A percentile compares a stretch with the other conserved stretches of the same genome.
phyloP scores from a whole-genome alignment of 1,140 invertebrate species.

The Drosophila carrolli region DNA sequence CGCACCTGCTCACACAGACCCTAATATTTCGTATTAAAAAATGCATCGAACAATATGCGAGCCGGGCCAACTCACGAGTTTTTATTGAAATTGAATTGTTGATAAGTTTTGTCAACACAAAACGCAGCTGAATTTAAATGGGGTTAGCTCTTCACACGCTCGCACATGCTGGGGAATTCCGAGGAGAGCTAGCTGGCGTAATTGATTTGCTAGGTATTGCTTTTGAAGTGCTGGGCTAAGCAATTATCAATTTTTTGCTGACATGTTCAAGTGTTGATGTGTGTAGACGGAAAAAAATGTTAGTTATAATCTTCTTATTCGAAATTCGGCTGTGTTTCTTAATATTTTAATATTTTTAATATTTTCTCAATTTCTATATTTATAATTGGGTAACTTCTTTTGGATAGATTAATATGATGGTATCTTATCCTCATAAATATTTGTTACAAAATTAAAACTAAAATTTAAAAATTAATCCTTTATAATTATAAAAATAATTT shows the following conservation, averaged over 20 bases:
- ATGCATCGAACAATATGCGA: conserved; percentile 72
- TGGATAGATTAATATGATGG: too few relatives aligned
- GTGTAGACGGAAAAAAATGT: not conserved
- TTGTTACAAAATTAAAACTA: too few relatives aligned
- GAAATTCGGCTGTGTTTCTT: too few relatives aligned
- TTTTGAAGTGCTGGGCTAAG: conserved; percentile 28
- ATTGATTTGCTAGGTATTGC: conserved; percentile 62
- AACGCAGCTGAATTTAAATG: conserved; percentile 45
- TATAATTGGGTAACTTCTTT: conserved; percentile 4
- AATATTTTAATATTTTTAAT: too few relatives aligned
- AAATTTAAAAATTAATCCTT: too few relatives aligned
- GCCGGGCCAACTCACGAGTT: conserved; percentile 57
- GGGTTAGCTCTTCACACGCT: conserved; percentile 10
- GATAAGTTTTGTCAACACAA: conserved; percentile 82
- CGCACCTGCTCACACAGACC: conserved; percentile 33
- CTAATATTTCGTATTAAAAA: conserved; percentile 65
- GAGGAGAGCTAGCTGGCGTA: conserved; percentile 35
- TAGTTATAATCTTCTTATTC: too few relatives aligned
- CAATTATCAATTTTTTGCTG: conserved; percentile 44
- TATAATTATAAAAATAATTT: too few relatives aligned
- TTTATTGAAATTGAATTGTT: conserved; percentile 84
- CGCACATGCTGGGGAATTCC: not conserved
- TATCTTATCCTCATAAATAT: too few relatives aligned
- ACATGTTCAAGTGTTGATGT: conserved; percentile 7
- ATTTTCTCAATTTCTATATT: conserved; percentile 1